Base-by-base conservation (phyloP, 2,888 invertebrate genomes). In the Agrotis puta region DNA sequence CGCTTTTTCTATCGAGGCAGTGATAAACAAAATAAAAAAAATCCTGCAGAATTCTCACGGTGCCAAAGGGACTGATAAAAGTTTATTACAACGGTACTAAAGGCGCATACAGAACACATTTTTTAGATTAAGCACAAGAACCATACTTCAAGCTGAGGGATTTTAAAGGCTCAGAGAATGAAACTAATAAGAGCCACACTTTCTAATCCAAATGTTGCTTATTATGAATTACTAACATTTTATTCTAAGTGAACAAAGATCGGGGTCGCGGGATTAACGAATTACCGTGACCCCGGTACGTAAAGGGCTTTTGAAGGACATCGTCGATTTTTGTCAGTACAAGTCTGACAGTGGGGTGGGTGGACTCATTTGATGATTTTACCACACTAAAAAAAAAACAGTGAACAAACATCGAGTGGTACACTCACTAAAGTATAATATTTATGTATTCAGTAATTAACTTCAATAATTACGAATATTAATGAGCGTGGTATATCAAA, bases 401-500 rank as follows among this genome's bases (percentile, higher is more conserved):
- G 6, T 57, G 48, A 63, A 20, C 39, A 63, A 77, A 65, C 20
- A 69, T 74, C 22, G 65, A 62, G 67, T 74, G 71, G 69, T 58
- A 62, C 18, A 62, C 16, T 47, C 67, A 62, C n/a, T 54, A n/a
- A 33, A 64, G 48, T 48, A 72, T 6, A 53, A n/a, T 45, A 50
- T 56, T 64, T 59, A 74, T 47, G 11, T 62, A 79, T 75, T 79
- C 65, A 66, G 62, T 63, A 70, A 71, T 70, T 61, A 47, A 57
- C 24, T 70, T 63, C 54, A 74, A 83, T 81, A 79, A 74, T 81
- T 74, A 74, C 51, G 59, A 78, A 67, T 83, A 74, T 67, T 74
- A 83, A 83, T 79, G 64, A 75, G 69, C 45, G 57, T 43, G 43
- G 56, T 59, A 74, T 72, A 63, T 79, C 73, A 79, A 75, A 74